Conservation (phyloP, 2,888 invertebrate genomes). For the Tetheella fluctuosa region DNA sequence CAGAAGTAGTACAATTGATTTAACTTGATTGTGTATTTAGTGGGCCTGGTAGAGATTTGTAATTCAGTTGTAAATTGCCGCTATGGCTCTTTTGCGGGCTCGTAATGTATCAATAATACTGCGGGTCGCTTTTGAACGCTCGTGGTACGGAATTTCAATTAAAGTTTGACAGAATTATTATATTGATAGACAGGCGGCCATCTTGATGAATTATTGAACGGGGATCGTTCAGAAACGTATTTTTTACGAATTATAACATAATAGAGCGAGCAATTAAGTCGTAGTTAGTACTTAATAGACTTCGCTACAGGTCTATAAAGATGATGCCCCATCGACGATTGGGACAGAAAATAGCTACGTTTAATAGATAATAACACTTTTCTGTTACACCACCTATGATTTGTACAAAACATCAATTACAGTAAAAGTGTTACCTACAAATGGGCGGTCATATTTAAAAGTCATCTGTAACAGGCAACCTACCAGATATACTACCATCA, state of each 20-base stretch:
- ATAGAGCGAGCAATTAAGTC: slow-evolving; percentile 47
- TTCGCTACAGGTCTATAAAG: slow-evolving; percentile 22
- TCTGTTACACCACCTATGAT: too few species aligned
- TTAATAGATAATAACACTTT: too few species aligned
- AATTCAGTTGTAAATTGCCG: slow-evolving; percentile 81
- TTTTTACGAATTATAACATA: slow-evolving; percentile 53
- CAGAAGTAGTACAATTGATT: slow-evolving; percentile 67
- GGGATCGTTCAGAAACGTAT: slow-evolving; percentile 38
- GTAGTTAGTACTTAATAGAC: slow-evolving; percentile 28
- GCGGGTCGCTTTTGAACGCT: slow-evolving; percentile 58
- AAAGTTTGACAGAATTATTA: slow-evolving; percentile 82
- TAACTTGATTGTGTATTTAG: slow-evolving; percentile 80
- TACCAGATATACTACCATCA: too few species aligned
- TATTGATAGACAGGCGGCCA: slow-evolving; percentile 75
- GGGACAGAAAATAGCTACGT: too few species aligned
- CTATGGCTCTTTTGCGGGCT: slow-evolving; percentile 74
- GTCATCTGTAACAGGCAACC: too few species aligned
- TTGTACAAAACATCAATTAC: too few species aligned
- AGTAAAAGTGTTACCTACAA: too few species aligned
- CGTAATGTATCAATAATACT: slow-evolving; percentile 83
- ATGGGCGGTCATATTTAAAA: too few species aligned
- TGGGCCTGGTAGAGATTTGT: slow-evolving; percentile 77
- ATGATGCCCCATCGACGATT: background rate
- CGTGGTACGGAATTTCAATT: slow-evolving; percentile 77
- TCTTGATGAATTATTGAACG: slow-evolving; percentile 73